Conservation (phyloP, 2,113 vertebrate species). For the Osmerus eperlanus region DNA sequence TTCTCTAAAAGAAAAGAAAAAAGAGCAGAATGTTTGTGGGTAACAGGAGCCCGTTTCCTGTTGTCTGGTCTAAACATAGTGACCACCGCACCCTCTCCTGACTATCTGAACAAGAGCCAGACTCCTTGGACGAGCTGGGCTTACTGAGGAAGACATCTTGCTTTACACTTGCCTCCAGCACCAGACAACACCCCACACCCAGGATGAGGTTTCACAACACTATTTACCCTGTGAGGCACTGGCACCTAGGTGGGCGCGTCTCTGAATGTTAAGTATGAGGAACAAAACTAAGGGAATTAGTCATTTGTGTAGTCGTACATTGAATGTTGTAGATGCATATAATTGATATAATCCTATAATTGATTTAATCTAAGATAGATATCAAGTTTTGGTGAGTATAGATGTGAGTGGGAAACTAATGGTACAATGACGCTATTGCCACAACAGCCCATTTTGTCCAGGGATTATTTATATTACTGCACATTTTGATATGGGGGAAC, state of each 20-base stretch:
- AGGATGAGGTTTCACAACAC: conserved; percentile 37
- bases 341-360: too few relatives aligned
- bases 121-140: conserved; percentile 22
- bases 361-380: too few relatives aligned
- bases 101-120: conserved; percentile 29
- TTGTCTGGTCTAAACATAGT: conserved; percentile 50
- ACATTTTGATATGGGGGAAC: background rate
- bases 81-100: conserved; percentile 23
- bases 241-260: background rate
- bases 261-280: background rate
- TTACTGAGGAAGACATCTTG: conserved; percentile 26
- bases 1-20: conserved; percentile 10
- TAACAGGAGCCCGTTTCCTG: conserved; percentile 26
- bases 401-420: background rate
- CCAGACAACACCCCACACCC: background rate
- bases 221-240: conserved; percentile 1
- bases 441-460: too few relatives aligned
- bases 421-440: too few relatives aligned
- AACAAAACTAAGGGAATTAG: background rate
- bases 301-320: too few relatives aligned
- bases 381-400: background rate
- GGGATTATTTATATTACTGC: too few relatives aligned
- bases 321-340: too few relatives aligned
- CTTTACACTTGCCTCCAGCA: background rate
- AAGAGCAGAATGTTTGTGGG: background rate